Evolutionary conservation across 2,888 invertebrate genomes (phyloP).

Genomic region (Aporophyla lueneburgensis): DNA sequence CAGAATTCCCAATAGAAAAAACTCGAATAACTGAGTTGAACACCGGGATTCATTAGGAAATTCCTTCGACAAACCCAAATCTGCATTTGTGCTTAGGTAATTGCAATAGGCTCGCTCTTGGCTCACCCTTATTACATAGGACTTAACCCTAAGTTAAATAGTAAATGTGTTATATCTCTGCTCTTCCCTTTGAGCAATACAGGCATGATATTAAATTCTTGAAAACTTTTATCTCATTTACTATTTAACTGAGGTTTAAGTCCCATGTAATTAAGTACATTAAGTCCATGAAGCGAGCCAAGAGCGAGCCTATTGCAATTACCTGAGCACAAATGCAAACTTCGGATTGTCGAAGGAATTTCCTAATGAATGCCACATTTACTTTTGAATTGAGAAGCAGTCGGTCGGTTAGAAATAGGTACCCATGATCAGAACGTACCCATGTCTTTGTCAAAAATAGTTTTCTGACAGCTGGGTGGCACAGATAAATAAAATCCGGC

Average conservation of each 20-base stretch:
- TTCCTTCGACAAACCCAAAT: neutral
- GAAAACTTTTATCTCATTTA: too few relatives aligned
- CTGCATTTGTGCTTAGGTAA: neutral
- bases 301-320: neutral
- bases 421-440: too few relatives aligned
- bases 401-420: too few relatives aligned
- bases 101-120: neutral
- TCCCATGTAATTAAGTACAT: neutral
- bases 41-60: slow-evolving; percentile 1
- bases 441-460: too few relatives aligned
- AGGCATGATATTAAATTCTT: too few relatives aligned
- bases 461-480: too few relatives aligned
- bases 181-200: neutral
- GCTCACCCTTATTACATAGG: neutral
- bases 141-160: neutral
- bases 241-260: neutral
- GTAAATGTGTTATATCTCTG: neutral
- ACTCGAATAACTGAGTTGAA: neutral
- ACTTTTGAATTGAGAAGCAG: too few relatives aligned
- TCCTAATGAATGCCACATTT: too few relatives aligned
- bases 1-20: slow-evolving; percentile 14
- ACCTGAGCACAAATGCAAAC: neutral
- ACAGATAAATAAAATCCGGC: too few relatives aligned
- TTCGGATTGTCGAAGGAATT: slow-evolving; percentile 9
- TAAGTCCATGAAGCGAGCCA: too few relatives aligned